phyloP scores from a whole-genome alignment of 2,113 vertebrate species.

The Rhinopomastus cyanomelas region DNA sequence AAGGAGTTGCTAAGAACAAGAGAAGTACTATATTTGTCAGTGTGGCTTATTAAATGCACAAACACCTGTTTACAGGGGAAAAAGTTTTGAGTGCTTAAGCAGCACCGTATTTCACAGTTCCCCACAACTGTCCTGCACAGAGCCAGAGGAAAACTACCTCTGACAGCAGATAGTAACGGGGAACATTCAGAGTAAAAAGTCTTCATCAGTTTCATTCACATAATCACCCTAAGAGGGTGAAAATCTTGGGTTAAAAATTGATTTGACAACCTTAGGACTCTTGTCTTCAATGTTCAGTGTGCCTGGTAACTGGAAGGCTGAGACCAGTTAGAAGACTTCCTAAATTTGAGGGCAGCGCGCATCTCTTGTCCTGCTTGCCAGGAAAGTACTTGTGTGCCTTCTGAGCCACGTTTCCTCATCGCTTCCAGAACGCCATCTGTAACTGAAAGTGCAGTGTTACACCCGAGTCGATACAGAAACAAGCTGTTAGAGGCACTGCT shows the following conservation, averaged over 20 bases:
- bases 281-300: background rate
- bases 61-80: background rate
- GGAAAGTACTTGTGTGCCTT: slow-evolving; percentile 74
- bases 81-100: background rate
- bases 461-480: background rate
- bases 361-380: slow-evolving; percentile 84
- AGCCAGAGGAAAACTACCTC: background rate
- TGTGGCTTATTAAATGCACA: no score
- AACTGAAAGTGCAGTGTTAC: slow-evolving; percentile 38
- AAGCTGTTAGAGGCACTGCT: background rate
- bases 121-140: no score
- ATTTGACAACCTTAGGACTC: background rate
- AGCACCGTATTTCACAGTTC: background rate
- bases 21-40: no score
- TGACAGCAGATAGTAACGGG: background rate
- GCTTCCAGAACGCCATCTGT: slow-evolving; percentile 86
- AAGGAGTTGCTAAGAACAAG: background rate
- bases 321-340: background rate
- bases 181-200: background rate
- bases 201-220: background rate
- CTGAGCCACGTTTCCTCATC: slow-evolving; percentile 76
- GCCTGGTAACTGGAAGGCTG: background rate
- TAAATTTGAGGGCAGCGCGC: slow-evolving; percentile 84
- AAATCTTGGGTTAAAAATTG: background rate
- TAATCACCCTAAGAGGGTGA: background rate